Conservation (phyloP, 2,797 vertebrate genomes). For the Platalea minor region DNA sequence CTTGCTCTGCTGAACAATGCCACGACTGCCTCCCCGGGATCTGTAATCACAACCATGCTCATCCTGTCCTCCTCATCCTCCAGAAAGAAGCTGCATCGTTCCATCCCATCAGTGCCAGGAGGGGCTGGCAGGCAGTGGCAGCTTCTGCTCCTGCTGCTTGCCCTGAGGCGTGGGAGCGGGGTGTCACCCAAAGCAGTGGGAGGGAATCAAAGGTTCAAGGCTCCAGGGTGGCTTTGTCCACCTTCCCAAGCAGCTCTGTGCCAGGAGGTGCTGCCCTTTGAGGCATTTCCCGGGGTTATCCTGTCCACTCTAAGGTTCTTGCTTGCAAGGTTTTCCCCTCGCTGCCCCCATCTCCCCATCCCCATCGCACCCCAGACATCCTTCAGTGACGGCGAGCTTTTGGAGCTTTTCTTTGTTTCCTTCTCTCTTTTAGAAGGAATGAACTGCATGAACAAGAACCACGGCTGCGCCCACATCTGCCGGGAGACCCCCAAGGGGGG, state of each 20-base stretch:
- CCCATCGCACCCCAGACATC: rapidly evolving
- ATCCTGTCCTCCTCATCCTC: not conserved
- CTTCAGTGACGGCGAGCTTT: not conserved
- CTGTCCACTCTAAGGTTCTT: not conserved
- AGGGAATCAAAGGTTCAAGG: not conserved
- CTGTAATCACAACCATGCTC: not conserved
- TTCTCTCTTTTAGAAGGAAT: conserved; percentile 84
- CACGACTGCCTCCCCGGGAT: rapidly evolving
- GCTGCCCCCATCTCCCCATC: rapidly evolving
- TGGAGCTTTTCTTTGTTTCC: conserved; percentile 12
- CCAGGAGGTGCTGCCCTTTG: not conserved
- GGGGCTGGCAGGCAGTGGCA: not conserved
- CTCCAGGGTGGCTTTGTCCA: not conserved
- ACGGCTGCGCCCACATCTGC: conserved; percentile 97
- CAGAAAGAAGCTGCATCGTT: not conserved
- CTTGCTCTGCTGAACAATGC: not conserved
- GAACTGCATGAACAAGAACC: conserved; percentile 99
- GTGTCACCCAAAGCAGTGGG: not conserved
- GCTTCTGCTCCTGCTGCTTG: not conserved
- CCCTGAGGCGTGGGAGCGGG: not conserved
- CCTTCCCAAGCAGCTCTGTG: not conserved
- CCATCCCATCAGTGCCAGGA: rapidly evolving
- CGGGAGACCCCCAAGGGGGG: conserved; percentile 93
- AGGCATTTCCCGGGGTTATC: not conserved
- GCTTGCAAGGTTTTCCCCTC: not conserved